Evolutionary conservation across 2,888 invertebrate genomes (phyloP).

Genomic region (Sipha maydis): DNA sequence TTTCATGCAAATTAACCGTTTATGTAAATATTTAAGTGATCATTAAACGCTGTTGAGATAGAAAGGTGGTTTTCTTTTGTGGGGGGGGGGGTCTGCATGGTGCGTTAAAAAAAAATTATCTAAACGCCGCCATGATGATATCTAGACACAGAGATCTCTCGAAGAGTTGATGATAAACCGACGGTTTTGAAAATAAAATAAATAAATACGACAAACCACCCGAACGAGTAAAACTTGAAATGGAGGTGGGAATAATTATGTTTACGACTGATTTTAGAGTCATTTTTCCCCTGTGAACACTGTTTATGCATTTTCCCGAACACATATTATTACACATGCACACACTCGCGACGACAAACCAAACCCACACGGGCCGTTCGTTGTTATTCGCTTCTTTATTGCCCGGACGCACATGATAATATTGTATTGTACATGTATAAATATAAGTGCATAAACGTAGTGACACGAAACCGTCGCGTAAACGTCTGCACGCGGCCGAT

Average conservation of each 20-base stretch:
- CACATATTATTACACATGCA: neutral
- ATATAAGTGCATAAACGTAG: neutral
- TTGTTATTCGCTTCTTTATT: neutral
- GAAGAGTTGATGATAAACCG: neutral
- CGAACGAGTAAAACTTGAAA: slow-evolving; percentile 7
- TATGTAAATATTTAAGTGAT: slow-evolving; percentile 53
- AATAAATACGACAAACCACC: neutral
- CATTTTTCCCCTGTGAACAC: neutral
- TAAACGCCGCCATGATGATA: neutral
- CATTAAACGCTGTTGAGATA: slow-evolving; percentile 7
- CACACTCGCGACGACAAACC: neutral
- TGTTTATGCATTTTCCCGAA: neutral
- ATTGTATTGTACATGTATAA: neutral
- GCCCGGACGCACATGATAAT: neutral
- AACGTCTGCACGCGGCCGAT: neutral
- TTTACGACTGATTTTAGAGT: slow-evolving; percentile 17
- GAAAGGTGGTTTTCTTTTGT: neutral
- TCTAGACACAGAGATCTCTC: neutral
- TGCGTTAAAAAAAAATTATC: neutral
- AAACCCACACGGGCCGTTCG: neutral
- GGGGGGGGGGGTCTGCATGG: neutral
- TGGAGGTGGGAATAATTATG: neutral
- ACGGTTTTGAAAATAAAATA: neutral
- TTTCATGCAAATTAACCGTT: slow-evolving; percentile 45
- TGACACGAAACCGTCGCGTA: neutral